phyloP scores from a whole-genome alignment of 2,797 vertebrate genomes.

The Brotula barbata region DNA sequence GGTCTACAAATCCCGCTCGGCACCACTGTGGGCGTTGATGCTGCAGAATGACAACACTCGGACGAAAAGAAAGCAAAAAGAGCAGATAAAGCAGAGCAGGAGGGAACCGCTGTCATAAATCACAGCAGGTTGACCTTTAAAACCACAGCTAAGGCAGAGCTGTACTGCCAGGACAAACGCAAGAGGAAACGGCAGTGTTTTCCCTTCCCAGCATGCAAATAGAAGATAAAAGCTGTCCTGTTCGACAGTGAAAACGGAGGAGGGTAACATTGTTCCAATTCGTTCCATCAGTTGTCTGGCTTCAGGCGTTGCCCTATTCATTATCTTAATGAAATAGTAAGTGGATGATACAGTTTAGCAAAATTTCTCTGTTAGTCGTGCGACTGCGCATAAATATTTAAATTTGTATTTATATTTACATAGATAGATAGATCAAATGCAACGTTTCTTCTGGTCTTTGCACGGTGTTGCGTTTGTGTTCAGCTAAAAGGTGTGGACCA shows the following conservation, averaged over 20 bases:
- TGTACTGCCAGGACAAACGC: not conserved
- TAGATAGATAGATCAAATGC: too few relatives aligned
- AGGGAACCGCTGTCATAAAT: constrained; percentile 36
- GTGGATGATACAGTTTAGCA: too few relatives aligned
- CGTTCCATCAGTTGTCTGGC: constrained; percentile 8
- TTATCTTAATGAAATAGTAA: too few relatives aligned
- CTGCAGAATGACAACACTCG: not conserved
- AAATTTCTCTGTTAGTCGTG: too few relatives aligned
- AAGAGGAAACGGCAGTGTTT: constrained; percentile 6
- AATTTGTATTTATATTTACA: too few relatives aligned
- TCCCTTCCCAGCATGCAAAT: constrained; percentile 11
- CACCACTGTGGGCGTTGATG: not conserved
- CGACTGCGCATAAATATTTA: too few relatives aligned
- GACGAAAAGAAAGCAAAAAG: constrained; percentile 8
- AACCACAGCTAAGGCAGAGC: constrained; percentile 7
- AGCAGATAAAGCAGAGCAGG: constrained; percentile 18
- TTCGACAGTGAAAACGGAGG: constrained; percentile 9
- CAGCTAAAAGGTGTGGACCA: too few relatives aligned
- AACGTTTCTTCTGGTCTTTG: too few relatives aligned
- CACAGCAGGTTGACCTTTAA: constrained; percentile 43
- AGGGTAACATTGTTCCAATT: constrained; percentile 1
- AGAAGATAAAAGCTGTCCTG: constrained; percentile 18
- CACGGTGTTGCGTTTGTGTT: too few relatives aligned
- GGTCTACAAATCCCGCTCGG: not conserved
- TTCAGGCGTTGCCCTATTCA: not conserved